These are phyloP conservation scores for Stegophylla sp. DNA, from an alignment of 2,888 invertebrate species.

Conservation along the genomic window DNA sequence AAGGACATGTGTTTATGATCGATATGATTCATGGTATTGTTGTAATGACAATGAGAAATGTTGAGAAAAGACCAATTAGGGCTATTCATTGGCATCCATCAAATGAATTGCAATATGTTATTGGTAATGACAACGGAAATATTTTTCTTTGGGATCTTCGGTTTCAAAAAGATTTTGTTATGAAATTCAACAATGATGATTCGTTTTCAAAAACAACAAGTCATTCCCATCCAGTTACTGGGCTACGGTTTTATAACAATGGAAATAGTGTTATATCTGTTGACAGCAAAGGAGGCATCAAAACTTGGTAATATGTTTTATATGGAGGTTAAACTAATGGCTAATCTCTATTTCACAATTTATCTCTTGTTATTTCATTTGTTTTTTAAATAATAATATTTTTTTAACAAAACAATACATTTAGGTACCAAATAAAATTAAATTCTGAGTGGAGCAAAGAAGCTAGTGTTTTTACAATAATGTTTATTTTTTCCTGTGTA, in stretches of 20 bases:
- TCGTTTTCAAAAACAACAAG: background rate
- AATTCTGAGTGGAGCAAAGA: too few relatives aligned
- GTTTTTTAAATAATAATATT: too few relatives aligned
- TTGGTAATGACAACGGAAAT: constrained; percentile 41
- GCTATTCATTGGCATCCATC: constrained; percentile 37
- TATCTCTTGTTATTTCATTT: too few relatives aligned
- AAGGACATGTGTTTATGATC: constrained; percentile 32
- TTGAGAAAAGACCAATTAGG: background rate
- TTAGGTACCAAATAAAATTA: too few relatives aligned
- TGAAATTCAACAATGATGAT: background rate
- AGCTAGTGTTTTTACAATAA: too few relatives aligned
- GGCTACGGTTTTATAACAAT: constrained; percentile 36
- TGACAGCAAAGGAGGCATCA: constrained; percentile 6
- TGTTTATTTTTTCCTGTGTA: too few relatives aligned
- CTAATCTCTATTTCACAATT: too few relatives aligned
- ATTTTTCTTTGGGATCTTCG: constrained; percentile 41
- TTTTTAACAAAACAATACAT: too few relatives aligned
- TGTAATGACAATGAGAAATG: constrained; percentile 6
- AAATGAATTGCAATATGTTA: constrained; percentile 32
- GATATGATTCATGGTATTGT: constrained; percentile 29
- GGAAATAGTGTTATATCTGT: constrained; percentile 33
- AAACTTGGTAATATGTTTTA: constrained; percentile 45
- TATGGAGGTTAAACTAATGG: too few relatives aligned
- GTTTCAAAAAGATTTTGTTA: constrained; percentile 10
- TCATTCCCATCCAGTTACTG: constrained; percentile 1